Conservation (phyloP, 1,140 invertebrate genomes). For the Microplitis mediator region DNA sequence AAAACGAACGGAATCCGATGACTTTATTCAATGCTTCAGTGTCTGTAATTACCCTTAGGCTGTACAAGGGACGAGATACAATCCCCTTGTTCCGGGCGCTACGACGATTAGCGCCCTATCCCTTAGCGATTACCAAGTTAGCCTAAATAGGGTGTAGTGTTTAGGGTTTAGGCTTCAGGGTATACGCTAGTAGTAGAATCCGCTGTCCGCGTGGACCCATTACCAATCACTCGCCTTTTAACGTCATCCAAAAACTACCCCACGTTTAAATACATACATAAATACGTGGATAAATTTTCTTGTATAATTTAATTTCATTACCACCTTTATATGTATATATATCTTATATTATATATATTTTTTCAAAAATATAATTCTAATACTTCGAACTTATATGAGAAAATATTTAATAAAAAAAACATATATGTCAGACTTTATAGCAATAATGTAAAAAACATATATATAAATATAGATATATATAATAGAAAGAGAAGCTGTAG, state of each 20-base stretch:
- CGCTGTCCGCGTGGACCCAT: conserved; percentile 40
- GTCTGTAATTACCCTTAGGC: conserved; percentile 60
- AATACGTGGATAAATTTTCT: neutral
- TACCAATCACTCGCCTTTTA: conserved; percentile 38
- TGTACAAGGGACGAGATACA: conserved; percentile 39
- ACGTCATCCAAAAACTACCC: conserved; percentile 4
- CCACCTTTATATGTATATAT: too few relatives aligned
- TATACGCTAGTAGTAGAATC: neutral
- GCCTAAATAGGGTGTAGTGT: conserved; percentile 58
- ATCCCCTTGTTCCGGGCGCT: conserved; percentile 36
- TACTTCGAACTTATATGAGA: too few relatives aligned
- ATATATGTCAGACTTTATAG: too few relatives aligned
- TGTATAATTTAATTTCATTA: neutral
- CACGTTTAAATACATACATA: neutral
- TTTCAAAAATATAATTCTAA: too few relatives aligned
- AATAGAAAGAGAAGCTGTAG: neutral
- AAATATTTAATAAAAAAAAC: too few relatives aligned
- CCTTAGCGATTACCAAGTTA: conserved; percentile 56
- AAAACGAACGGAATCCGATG: conserved; percentile 52
- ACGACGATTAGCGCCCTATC: conserved; percentile 54
- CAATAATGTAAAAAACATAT: neutral
- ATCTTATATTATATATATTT: too few relatives aligned
- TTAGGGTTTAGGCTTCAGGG: conserved; percentile 44
- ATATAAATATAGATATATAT: neutral
- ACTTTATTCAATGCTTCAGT: conserved; percentile 58